Conservation (phyloP, 2,797 vertebrate species). For the Streptopelia turtur region DNA sequence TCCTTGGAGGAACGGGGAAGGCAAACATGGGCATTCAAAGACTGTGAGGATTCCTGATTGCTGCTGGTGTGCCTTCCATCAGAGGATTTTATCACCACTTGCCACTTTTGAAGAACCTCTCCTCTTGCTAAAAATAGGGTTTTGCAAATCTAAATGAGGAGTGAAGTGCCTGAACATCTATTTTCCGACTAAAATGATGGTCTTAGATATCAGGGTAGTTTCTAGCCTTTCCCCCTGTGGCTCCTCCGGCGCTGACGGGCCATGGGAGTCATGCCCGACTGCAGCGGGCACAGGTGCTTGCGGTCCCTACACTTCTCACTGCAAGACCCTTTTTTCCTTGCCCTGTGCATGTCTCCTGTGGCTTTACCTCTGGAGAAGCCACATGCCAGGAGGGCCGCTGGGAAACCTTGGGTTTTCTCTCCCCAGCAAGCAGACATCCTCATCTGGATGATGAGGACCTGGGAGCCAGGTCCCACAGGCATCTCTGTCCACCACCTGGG, state of each 20-base stretch:
- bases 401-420: background rate
- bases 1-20: no score
- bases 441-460: background rate
- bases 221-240: background rate
- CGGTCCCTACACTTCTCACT: rapidly evolving
- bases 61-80: rapidly evolving
- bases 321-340: background rate
- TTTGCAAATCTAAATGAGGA: background rate
- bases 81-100: background rate
- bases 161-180: rapidly evolving
- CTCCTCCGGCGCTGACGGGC: rapidly evolving
- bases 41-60: background rate
- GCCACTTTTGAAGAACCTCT: background rate
- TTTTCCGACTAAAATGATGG: background rate
- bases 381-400: background rate
- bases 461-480: background rate
- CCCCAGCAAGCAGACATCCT: background rate
- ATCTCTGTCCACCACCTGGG: rapidly evolving
- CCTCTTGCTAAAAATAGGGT: background rate
- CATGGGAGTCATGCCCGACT: background rate
- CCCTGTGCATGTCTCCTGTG: background rate
- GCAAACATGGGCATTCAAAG: rapidly evolving
- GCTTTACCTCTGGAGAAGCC: background rate
- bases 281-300: rapidly evolving
- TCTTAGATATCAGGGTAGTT: background rate